Conservation (phyloP, 2,797 vertebrate genomes). For the Eulemur coronatus region DNA sequence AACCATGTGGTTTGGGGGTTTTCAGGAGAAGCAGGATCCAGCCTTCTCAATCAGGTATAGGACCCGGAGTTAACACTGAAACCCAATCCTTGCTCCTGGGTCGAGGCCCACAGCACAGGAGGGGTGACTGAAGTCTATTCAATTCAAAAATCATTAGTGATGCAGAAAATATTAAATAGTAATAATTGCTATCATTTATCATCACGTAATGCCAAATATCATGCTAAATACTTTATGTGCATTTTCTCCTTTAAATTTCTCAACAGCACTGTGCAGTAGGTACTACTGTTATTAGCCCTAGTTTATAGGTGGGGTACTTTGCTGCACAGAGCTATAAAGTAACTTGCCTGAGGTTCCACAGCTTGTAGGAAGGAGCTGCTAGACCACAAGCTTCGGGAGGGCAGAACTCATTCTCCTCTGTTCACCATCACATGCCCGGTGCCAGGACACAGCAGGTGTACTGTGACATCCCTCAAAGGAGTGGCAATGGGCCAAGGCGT, state of each 20-base stretch:
- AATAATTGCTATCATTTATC: not conserved
- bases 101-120: not conserved
- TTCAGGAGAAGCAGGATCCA: not conserved
- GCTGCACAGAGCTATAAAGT: not conserved
- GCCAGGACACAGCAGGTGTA: not conserved
- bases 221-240: not conserved
- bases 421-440: not conserved
- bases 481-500: not conserved
- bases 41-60: not conserved
- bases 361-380: not conserved
- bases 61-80: not conserved
- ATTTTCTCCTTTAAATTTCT: not conserved
- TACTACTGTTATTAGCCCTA: not conserved
- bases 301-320: not conserved
- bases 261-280: not conserved
- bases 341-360: not conserved
- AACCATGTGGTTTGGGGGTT: accelerated
- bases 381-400: not conserved
- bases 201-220: not conserved
- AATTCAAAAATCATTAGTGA: not conserved
- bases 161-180: not conserved
- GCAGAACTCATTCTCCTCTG: not conserved
- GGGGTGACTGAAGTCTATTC: not conserved
- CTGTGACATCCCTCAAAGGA: not conserved
- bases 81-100: not conserved